These are phyloP conservation scores for Schizothorax lantsangensis DNA, from an alignment of 2,797 vertebrate species.

Conservation along the genomic window DNA sequence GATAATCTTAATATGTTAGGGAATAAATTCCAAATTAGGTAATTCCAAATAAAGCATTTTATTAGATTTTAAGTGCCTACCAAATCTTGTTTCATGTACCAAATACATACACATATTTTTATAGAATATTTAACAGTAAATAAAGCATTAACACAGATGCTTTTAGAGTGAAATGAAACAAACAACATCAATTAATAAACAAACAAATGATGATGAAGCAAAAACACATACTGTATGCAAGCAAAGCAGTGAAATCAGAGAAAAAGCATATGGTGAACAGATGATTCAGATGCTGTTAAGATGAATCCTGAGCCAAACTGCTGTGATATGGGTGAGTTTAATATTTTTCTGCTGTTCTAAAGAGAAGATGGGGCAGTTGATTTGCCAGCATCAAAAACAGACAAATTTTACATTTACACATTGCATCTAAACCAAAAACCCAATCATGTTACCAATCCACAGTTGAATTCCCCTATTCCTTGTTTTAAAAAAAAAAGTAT, in stretches of 20 bases:
- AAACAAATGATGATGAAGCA: neutral
- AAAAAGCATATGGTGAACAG: neutral
- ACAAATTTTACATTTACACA: neutral
- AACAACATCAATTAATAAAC: neutral
- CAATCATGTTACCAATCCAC: neutral
- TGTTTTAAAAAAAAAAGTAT: neutral
- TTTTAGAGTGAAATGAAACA: slow-evolving; percentile 13
- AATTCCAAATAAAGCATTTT: slow-evolving; percentile 69
- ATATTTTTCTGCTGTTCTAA: neutral
- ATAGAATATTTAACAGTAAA: slow-evolving; percentile 27
- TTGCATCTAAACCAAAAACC: neutral
- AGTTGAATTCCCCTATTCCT: neutral
- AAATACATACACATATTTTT: slow-evolving; percentile 55
- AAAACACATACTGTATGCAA: neutral
- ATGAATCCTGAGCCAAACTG: neutral
- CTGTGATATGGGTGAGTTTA: neutral
- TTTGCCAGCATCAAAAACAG: neutral
- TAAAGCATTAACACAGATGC: neutral
- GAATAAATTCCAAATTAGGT: slow-evolving; percentile 64
- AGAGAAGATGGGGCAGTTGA: neutral
- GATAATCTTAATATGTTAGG: neutral
- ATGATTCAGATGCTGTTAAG: neutral
- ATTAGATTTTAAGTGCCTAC: slow-evolving; percentile 56
- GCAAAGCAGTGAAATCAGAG: neutral
- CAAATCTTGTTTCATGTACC: neutral